Evolutionary conservation across 1,140 invertebrate genomes (phyloP), one percentile per base, ranked within the genome.

Genomic region (Acyrthosiphon pisum): DNA sequence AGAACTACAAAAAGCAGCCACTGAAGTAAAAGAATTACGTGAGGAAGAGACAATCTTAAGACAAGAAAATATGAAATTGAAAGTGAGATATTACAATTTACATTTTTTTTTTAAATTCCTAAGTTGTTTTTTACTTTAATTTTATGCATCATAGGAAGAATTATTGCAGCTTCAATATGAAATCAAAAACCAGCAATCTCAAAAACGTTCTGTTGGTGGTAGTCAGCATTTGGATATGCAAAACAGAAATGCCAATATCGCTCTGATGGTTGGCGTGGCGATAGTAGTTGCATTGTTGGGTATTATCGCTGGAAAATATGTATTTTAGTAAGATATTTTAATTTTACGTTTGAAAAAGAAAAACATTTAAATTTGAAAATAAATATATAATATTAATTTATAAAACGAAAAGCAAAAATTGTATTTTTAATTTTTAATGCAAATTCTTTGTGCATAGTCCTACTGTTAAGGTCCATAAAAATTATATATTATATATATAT

Each of bases 31-130:
- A 95, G 96, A 96, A 95, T 96, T 98, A 94, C 96, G 97, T 95
- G 97, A 97, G 95, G 96, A 97, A 94, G 97, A 97, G 94, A 97
- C 96, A 95, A 96, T 96, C 95, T 96, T 98, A 95, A 96, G 97
- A 95, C 97, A 97, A 95, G 98, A 98, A 95, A 98, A 97, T 96
- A 95, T 98, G 94, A 96, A 96, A 95, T 96, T 98, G 94, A 98
- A 97, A 96, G 91, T 93, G 18, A 93, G 81, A 50, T 93, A 37
- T 50, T 84, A 14, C 26, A 4, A 14, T 30, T 84, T 30, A 84
- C 6, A 83, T n/a, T 30, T 84, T n/a, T 35, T 48, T 68, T 56
- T 91, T 91, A 0, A 60, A n/a, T 83, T 37, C 18, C 22, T 2
- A 37, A 81, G 9, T 60, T 9, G 6, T 83, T 91, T 84, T 83